Base-by-base conservation (phyloP, 1,140 invertebrate species). In the Macrosteles quadrilineatus region DNA sequence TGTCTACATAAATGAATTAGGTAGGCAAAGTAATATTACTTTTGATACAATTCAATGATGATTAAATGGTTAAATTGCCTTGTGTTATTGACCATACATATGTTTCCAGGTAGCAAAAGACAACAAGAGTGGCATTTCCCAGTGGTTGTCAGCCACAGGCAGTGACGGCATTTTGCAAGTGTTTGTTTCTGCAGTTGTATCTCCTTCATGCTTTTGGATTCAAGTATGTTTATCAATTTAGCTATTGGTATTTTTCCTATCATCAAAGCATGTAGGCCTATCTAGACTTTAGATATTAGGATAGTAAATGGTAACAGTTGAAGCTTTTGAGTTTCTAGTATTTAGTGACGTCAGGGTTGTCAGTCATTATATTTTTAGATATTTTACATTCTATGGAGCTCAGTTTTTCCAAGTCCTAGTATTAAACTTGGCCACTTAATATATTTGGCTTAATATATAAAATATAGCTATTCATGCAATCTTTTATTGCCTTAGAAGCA, bases 151-250 rank as follows among this genome's bases (percentile, higher is more conserved):
- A 32, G 59, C 59, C 1, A 64, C 59, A 64, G 50, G 71, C 25
- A 69, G 68, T 66, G 85, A 88, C 69, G 83, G 86, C 6, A 84
- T 83, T 25, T 85, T 93, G 74, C 88, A 94, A 78, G 90, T 95
- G 6, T 94, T 89, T 81, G 90, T 96, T 1, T 92, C 91, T 1
- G 91, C 92, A 0, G 85, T 93, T 65, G 87, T 88, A 21, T 87
- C 86, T n/a, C 92, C 92, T 14, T 87, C 85, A 1, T 85, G 88
- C 27, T 95, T 96, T 80, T 96, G 93, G 91, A 82, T 95, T 19
- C 93, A 96, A 81, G 85, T 94, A 70, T 71, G 69, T 45, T 53
- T 62, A n/a, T n/a, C n/a, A n/a, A n/a, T n/a, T 4, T 50, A 43
- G n/a, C 9, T 43, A 11, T 43, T 43, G 9, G 9, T n/a, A 43